Evolutionary conservation across 2,888 invertebrate species (phyloP).

Genomic region (Eristalis intricaria): DNA sequence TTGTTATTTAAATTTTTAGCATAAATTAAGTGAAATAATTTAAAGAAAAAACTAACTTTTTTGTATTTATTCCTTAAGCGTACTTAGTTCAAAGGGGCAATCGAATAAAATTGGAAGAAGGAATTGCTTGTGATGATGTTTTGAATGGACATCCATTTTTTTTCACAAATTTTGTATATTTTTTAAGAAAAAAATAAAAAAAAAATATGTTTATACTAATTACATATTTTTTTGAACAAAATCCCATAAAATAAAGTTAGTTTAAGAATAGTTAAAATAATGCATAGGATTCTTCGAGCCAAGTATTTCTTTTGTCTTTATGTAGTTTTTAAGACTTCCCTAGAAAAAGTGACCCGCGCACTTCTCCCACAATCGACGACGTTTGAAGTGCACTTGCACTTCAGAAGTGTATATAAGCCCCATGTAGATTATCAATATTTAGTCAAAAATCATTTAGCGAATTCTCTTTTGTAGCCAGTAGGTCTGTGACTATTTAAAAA

Average conservation of each 20-base stretch:
- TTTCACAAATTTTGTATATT: slow-evolving; percentile 27
- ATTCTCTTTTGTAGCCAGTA: slow-evolving; percentile 66
- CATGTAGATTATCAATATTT: slow-evolving; percentile 40
- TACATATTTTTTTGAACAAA: slow-evolving; percentile 4
- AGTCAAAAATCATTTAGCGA: slow-evolving; percentile 65
- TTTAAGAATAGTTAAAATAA: background rate
- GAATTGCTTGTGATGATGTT: slow-evolving; percentile 41
- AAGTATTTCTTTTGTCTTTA: slow-evolving; percentile 56
- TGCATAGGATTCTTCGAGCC: slow-evolving; percentile 48
- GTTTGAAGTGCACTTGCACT: background rate
- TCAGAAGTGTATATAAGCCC: background rate
- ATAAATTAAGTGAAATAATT: slow-evolving; percentile 34
- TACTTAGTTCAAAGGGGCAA: slow-evolving; percentile 40
- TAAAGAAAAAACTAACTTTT: background rate
- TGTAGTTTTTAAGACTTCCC: slow-evolving; percentile 18
- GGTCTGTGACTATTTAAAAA: slow-evolving; percentile 63
- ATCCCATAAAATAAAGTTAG: slow-evolving; percentile 11
- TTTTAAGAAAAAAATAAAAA: background rate
- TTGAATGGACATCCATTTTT: slow-evolving; percentile 7
- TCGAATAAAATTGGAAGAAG: background rate
- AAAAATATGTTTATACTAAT: background rate
- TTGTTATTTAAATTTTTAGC: slow-evolving; percentile 62
- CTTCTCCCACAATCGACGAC: background rate
- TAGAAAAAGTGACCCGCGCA: background rate
- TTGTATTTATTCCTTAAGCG: slow-evolving; percentile 55